A percentile compares a stretch with the other conserved stretches of the same genome.
Evolutionary conservation across 2,888 invertebrate genomes (phyloP).

Genomic region (Drosophila borborema): DNA sequence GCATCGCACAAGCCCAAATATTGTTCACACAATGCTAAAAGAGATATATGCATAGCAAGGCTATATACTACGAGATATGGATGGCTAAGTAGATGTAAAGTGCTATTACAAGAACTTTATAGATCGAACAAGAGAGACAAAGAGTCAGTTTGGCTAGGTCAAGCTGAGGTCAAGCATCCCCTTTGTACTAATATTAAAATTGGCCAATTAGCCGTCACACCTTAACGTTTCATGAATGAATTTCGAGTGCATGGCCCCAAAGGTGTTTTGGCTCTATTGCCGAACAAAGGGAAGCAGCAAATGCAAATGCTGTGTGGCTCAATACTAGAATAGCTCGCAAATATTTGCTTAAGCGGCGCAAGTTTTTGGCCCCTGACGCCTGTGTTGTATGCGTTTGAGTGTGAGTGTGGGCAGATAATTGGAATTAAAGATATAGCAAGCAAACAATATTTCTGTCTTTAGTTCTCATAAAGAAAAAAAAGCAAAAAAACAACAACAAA

Average conservation of each 20-base stretch:
- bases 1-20: conserved; percentile 53
- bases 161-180: not conserved
- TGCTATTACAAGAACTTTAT: not conserved
- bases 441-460: conserved; percentile 32
- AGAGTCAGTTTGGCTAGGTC: not conserved
- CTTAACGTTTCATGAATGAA: conserved; percentile 59
- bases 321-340: conserved; percentile 29
- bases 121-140: not conserved
- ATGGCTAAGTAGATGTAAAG: not conserved
- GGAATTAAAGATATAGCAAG: conserved; percentile 69
- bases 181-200: conserved; percentile 15
- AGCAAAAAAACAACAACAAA: not conserved
- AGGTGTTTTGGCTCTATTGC: conserved; percentile 42
- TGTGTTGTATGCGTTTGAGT: not conserved
- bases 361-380: conserved; percentile 23
- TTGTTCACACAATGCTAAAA: conserved; percentile 62
- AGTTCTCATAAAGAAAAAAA: conserved; percentile 37
- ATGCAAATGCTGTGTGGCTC: conserved; percentile 14
- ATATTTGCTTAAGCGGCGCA: conserved; percentile 42
- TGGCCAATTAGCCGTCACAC: conserved; percentile 37
- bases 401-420: conserved; percentile 57
- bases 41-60: conserved; percentile 26
- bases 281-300: conserved; percentile 25
- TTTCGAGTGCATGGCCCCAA: conserved; percentile 38
- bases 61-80: conserved; percentile 3